Conservation (phyloP, 2,888 invertebrate species). For the Dichetophora obliterata region DNA sequence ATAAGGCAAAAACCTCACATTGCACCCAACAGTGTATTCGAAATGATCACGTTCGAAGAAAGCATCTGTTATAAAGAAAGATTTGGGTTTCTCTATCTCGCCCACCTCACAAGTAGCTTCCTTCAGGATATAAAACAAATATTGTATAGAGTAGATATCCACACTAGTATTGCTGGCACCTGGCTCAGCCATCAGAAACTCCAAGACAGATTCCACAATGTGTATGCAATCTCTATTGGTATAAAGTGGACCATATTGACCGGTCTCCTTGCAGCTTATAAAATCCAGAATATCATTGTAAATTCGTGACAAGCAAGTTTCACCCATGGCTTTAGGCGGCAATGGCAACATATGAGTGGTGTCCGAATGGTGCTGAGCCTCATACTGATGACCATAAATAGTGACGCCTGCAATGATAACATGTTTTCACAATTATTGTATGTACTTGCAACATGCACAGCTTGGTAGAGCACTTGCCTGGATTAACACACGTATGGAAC, state of each 20-base stretch:
- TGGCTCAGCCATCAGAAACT: constrained; percentile 53
- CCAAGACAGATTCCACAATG: constrained; percentile 62
- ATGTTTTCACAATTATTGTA: not conserved
- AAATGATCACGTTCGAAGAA: constrained; percentile 61
- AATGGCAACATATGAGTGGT: constrained; percentile 70
- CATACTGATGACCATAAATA: constrained; percentile 69
- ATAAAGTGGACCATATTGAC: constrained; percentile 69
- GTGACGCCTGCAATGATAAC: constrained; percentile 54
- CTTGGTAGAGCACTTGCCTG: constrained; percentile 58
- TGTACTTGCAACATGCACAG: too few species aligned
- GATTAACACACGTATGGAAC: constrained; percentile 68
- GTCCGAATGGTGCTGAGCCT: constrained; percentile 68
- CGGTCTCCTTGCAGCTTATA: constrained; percentile 54
- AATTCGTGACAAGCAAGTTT: constrained; percentile 60
- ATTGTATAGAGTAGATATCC: constrained; percentile 59
- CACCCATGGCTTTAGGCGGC: constrained; percentile 67
- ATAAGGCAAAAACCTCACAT: constrained; percentile 62
- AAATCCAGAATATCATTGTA: constrained; percentile 68
- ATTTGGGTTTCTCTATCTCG: constrained; percentile 51
- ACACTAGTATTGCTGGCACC: constrained; percentile 54
- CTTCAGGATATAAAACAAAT: constrained; percentile 63
- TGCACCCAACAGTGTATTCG: constrained; percentile 61
- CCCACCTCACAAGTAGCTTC: constrained; percentile 58
- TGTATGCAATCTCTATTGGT: constrained; percentile 61
- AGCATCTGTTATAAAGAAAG: constrained; percentile 56